A percentile compares a stretch with the other conserved stretches of the same genome.
phyloP scores from a whole-genome alignment of 2,797 vertebrate species.

The Lateolabrax maculatus region DNA sequence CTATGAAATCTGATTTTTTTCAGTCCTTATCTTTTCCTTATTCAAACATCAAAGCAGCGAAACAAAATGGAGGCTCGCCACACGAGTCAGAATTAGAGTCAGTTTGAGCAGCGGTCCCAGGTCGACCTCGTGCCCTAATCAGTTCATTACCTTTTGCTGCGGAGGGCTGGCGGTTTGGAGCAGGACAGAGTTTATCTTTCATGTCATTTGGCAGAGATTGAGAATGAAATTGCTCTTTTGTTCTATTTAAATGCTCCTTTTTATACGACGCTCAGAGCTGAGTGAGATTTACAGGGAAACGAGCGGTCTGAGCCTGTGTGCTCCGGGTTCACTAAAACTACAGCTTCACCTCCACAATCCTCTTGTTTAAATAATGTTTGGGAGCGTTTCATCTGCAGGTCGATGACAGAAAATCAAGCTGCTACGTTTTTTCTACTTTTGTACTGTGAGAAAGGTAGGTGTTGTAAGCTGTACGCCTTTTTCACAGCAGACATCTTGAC shows the following conservation, averaged over 20 bases:
- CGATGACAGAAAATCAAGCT: too few species aligned
- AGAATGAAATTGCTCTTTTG: slow-evolving; percentile 48
- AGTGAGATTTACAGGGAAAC: slow-evolving; percentile 9
- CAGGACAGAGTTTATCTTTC: slow-evolving; percentile 42
- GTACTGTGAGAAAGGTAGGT: background rate
- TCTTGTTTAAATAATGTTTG: background rate
- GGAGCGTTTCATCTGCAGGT: background rate
- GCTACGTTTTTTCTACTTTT: too few species aligned
- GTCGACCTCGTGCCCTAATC: slow-evolving; percentile 38
- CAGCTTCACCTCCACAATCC: too few species aligned
- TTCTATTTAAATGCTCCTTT: slow-evolving; percentile 44
- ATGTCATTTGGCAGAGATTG: slow-evolving; percentile 34
- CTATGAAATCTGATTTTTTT: background rate
- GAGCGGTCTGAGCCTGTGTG: too few species aligned
- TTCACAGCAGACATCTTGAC: too few species aligned
- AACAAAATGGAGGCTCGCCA: background rate
- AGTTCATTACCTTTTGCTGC: slow-evolving; percentile 49
- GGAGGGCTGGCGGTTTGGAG: slow-evolving; percentile 14
- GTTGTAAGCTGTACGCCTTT: background rate
- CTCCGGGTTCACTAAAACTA: too few species aligned
- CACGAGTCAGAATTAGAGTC: background rate
- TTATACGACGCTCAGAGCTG: background rate
- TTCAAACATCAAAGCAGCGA: slow-evolving; percentile 49
- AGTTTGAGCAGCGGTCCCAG: slow-evolving; percentile 21
- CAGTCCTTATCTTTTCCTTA: background rate